phyloP scores from a whole-genome alignment of 2,797 vertebrate genomes.

The Spinus pinus region DNA sequence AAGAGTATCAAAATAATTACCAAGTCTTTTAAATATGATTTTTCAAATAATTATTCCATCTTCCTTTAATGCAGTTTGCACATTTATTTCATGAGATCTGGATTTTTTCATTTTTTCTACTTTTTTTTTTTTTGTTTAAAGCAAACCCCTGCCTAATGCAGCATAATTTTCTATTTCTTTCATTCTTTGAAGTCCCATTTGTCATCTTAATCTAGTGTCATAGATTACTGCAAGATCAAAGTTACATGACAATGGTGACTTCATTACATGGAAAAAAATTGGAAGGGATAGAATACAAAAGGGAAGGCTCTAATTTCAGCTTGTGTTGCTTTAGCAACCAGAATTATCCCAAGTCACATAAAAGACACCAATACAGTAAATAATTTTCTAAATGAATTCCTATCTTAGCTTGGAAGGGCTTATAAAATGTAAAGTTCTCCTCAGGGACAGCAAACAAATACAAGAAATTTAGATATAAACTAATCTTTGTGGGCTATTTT shows the following conservation, averaged over 20 bases:
- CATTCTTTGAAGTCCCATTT: constrained; percentile 55
- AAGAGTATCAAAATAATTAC: not conserved
- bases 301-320: constrained; percentile 37
- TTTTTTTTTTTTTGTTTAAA: constrained; percentile 7
- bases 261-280: constrained; percentile 45
- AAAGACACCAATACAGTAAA: constrained; percentile 37
- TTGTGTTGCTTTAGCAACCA: constrained; percentile 58
- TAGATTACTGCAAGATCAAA: constrained; percentile 67
- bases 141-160: constrained; percentile 54
- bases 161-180: constrained; percentile 55
- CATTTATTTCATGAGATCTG: constrained; percentile 4
- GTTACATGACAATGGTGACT: constrained; percentile 50
- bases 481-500: not conserved
- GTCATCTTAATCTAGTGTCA: constrained; percentile 55
- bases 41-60: constrained; percentile 11
- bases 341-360: constrained; percentile 36
- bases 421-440: not conserved
- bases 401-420: not conserved
- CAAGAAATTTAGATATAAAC: not conserved
- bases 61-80: constrained; percentile 11
- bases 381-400: not conserved
- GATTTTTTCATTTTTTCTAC: not conserved
- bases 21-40: not conserved
- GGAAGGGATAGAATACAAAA: constrained; percentile 41
- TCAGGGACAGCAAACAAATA: not conserved